phyloP scores from a whole-genome alignment of 2,113 vertebrate genomes.

The Octodon degus region DNA sequence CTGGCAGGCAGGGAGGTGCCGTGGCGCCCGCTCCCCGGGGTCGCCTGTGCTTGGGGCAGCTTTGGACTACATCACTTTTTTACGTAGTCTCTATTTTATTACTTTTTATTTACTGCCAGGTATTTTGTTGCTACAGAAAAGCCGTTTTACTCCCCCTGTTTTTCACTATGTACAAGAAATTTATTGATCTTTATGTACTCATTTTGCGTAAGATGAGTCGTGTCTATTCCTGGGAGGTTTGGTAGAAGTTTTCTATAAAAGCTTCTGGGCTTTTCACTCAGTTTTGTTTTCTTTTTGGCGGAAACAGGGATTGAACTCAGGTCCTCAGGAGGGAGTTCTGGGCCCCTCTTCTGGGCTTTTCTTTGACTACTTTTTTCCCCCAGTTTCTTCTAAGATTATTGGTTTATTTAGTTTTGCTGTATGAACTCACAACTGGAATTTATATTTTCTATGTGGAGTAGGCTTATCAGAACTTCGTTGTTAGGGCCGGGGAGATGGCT shows the following conservation, averaged over 20 bases:
- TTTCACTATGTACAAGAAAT: not conserved
- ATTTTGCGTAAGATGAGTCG: not conserved
- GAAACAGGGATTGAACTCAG: too few relatives aligned
- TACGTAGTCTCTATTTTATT: not conserved
- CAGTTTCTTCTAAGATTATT: not conserved
- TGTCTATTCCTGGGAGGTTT: not conserved
- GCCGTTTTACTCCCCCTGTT: not conserved
- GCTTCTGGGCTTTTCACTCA: not conserved
- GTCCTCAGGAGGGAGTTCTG: too few relatives aligned
- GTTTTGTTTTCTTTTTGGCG: too few relatives aligned
- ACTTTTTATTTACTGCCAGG: not conserved
- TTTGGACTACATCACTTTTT: not conserved
- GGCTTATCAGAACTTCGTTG: not conserved
- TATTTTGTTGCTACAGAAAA: not conserved
- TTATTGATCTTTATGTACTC: not conserved
- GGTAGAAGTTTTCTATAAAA: not conserved
- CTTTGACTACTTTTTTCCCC: not conserved
- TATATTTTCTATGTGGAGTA: not conserved
- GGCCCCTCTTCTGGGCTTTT: not conserved
- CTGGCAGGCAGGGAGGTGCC: not conserved
- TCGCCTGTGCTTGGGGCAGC: not conserved
- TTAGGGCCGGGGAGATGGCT: not conserved
- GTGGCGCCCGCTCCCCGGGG: too few relatives aligned
- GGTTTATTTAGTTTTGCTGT: constrained; percentile 39
- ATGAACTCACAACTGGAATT: not conserved